Conservation (phyloP, 2,797 vertebrate species). For the Sarcophilus harrisii region DNA sequence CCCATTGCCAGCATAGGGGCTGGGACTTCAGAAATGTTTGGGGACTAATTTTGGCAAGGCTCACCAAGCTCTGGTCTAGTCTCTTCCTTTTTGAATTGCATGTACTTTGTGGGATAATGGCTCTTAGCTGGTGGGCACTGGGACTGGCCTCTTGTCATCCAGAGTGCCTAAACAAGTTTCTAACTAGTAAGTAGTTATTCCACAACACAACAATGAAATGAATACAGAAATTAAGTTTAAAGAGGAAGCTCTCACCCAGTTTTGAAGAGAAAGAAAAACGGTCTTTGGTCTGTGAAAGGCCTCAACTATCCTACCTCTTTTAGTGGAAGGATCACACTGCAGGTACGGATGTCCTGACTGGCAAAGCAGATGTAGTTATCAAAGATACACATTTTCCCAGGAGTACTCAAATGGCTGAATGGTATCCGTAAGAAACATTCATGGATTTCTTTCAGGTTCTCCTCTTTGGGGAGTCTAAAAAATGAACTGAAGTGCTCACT, state of each 20-base stretch:
- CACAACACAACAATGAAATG: constrained; percentile 44
- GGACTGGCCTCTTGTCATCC: not conserved
- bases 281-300: not conserved
- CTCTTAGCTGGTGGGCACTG: not conserved
- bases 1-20: not conserved
- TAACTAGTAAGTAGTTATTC: constrained; percentile 11
- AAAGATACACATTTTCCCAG: constrained; percentile 96
- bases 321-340: constrained; percentile 93
- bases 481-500: constrained; percentile 94
- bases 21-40: not conserved
- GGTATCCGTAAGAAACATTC: constrained; percentile 97
- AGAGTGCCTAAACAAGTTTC: not conserved
- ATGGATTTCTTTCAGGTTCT: constrained; percentile 94
- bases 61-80: not conserved
- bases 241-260: not conserved
- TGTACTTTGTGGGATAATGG: not conserved
- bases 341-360: constrained; percentile 95
- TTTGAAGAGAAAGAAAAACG: not conserved
- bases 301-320: constrained; percentile 91
- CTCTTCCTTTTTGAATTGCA: not conserved
- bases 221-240: constrained; percentile 13
- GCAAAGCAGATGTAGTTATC: constrained; percentile 97
- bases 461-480: constrained; percentile 95
- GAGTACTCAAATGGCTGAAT: constrained; percentile 92
- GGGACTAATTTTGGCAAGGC: not conserved